These are phyloP conservation scores for Trichomycterus rosablanca DNA, from an alignment of 2,113 vertebrate species.

Conservation along the genomic window DNA sequence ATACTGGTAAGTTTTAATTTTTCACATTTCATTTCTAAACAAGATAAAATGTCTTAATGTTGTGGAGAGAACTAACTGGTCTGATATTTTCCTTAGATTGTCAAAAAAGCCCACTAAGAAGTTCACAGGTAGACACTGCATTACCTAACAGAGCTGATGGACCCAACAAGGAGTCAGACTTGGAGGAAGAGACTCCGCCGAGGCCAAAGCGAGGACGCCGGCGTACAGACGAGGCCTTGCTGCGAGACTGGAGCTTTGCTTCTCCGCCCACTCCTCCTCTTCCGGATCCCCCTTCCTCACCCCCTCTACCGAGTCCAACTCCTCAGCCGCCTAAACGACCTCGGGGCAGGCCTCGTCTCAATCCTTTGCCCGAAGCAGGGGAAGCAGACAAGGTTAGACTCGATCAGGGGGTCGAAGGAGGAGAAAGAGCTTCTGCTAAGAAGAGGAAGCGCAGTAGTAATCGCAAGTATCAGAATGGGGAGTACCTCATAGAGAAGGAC, in stretches of 20 bases:
- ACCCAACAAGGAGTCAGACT: conserved; percentile 49
- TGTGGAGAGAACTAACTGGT: no score
- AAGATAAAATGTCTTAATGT: no score
- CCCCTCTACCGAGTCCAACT: conserved; percentile 37
- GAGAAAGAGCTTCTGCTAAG: conserved; percentile 68
- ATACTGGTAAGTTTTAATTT: conserved; percentile 55
- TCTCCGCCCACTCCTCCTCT: conserved; percentile 61
- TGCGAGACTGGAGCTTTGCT: conserved; percentile 67
- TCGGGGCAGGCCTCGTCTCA: conserved; percentile 67
- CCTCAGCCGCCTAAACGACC: conserved; percentile 56
- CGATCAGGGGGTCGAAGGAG: conserved; percentile 25
- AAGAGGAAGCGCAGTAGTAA: conserved; percentile 86
- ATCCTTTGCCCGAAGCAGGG: conserved; percentile 52
- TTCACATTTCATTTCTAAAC: no score
- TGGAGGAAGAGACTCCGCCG: conserved; percentile 50
- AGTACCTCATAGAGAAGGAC: conserved; percentile 84
- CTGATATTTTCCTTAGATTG: conserved; percentile 37
- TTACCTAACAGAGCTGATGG: conserved; percentile 35
- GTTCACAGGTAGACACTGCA: conserved; percentile 37
- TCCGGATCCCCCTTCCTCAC: conserved; percentile 25
- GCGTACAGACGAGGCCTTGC: conserved; percentile 62
- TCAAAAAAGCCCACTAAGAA: conserved; percentile 25
- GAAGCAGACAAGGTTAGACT: conserved; percentile 48
- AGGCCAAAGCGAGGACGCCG: conserved; percentile 65
- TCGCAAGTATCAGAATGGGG: conserved; percentile 90